Base-by-base conservation (phyloP, 2,797 vertebrate species). In the Meriones psammophilus region DNA sequence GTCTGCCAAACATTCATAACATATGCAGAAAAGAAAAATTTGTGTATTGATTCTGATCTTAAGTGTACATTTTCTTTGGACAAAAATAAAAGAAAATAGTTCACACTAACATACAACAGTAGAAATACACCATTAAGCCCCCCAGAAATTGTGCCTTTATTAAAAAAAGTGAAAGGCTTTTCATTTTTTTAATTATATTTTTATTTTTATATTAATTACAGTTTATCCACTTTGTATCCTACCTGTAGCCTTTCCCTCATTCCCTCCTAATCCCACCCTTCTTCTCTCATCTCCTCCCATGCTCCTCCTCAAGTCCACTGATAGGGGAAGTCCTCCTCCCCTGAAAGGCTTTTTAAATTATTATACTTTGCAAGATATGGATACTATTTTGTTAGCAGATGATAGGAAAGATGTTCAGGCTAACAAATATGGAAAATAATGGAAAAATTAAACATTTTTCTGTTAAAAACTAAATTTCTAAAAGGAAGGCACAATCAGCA, bases 1-100 rank as follows among this genome's bases (percentile, higher is more conserved):
- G 30, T 94, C 83, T 91, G 91, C 71, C 89, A 96, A 94, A 91
- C 96, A 96, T 87, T 95, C 93, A 97, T 36, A 97, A 42, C 76
- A 92, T 92, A 78, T 94, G 73, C 56, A 90, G 81, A 85, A 95
- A 91, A 97, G 78, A 80, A 90, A 18, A 9, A 92, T 95, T 96
- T 96, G 46, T 39, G 64, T 95, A 84, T 89, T 95, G 54, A 36
- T 91, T 97, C 54, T 89, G 39, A 89, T 95, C 36, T 92, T 96
- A 89, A 42, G 90, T 85, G 73, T 83, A 46, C 20, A 58, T 74
- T 26, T 60, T 42, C 42, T 58, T 33, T 69, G 10, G 33, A 54
- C 60, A 92, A 84, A 91, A 39, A 73, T 8, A 42, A 86, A 91
- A 95, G 20, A 81, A 81, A 9, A 88, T 24, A 66, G 30, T 91